Percentiles rank a stretch among this genome's conserved stretches.
Conservation (phyloP, 2,113 vertebrate species). For the Natator depressus region DNA sequence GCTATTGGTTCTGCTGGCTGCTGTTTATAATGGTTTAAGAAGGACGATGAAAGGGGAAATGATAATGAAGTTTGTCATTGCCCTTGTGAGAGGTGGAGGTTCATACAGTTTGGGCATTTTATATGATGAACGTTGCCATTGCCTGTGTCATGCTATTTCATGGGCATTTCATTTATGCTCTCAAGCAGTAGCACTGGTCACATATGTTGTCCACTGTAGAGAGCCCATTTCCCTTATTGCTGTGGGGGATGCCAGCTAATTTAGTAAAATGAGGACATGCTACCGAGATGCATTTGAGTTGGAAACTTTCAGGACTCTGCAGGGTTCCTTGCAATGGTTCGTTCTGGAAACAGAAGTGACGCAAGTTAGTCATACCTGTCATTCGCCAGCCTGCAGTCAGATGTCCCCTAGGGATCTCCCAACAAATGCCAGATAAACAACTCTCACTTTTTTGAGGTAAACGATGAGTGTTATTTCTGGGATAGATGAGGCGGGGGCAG, state of each 20-base stretch:
- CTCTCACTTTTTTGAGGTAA: neutral
- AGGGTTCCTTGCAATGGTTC: neutral
- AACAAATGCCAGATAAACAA: neutral
- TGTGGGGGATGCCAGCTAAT: neutral
- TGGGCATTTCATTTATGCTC: neutral
- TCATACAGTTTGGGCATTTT: neutral
- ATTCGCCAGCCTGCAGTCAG: neutral
- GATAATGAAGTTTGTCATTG: neutral
- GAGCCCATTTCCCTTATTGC: neutral
- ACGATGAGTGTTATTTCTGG: conserved; percentile 6
- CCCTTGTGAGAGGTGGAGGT: neutral
- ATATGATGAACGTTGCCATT: neutral
- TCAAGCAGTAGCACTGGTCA: neutral
- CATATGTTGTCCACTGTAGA: neutral
- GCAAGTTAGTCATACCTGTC: neutral
- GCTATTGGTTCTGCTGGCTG: neutral
- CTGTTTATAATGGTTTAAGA: neutral
- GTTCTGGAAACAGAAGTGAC: neutral
- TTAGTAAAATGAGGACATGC: neutral
- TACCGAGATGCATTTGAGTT: neutral
- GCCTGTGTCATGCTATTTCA: neutral
- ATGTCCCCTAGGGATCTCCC: neutral
- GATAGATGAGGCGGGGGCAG: conserved; percentile 13
- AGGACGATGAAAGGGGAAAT: neutral
- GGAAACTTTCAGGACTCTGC: neutral